These are phyloP conservation scores for Epizoanthus illoricatus DNA, from an alignment of 92 coral and sea anemone genomes.

Conservation along the genomic window DNA sequence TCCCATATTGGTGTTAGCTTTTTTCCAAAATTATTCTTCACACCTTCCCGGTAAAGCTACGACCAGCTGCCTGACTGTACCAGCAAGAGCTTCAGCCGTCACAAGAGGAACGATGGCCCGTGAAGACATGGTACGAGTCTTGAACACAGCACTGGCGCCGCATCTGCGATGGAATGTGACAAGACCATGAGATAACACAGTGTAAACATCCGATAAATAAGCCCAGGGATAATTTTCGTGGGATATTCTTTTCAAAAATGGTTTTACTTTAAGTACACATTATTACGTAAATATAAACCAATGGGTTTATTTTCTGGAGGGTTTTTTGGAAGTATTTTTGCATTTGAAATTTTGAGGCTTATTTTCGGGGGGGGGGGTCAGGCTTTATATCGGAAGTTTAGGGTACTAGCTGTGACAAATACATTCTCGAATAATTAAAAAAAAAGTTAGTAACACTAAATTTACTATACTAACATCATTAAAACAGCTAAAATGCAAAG, in stretches of 20 bases:
- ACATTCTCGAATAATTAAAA: too few species aligned
- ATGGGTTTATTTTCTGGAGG: too few species aligned
- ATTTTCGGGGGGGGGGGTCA: too few species aligned
- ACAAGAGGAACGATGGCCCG: conserved; percentile 91
- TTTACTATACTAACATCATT: too few species aligned
- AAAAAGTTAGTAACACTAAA: too few species aligned
- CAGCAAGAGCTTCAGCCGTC: conserved; percentile 61
- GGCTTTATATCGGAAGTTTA: too few species aligned
- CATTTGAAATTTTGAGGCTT: too few species aligned
- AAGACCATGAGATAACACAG: background rate
- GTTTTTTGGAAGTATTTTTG: too few species aligned
- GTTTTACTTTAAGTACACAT: background rate
- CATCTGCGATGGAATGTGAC: conserved; percentile 55
- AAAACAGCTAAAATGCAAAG: too few species aligned
- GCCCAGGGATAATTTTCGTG: background rate
- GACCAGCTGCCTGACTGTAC: conserved; percentile 56
- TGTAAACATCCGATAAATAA: background rate
- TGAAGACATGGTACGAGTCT: conserved; percentile 90
- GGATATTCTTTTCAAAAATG: background rate
- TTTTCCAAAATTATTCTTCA: background rate
- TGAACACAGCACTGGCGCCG: conserved; percentile 78
- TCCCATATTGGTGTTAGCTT: background rate
- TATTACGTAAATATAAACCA: too few species aligned
- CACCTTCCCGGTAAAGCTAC: conserved; percentile 63
- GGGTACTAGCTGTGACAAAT: too few species aligned